phyloP scores from a whole-genome alignment of 2,888 invertebrate species.

The Protodeltote pygarga region DNA sequence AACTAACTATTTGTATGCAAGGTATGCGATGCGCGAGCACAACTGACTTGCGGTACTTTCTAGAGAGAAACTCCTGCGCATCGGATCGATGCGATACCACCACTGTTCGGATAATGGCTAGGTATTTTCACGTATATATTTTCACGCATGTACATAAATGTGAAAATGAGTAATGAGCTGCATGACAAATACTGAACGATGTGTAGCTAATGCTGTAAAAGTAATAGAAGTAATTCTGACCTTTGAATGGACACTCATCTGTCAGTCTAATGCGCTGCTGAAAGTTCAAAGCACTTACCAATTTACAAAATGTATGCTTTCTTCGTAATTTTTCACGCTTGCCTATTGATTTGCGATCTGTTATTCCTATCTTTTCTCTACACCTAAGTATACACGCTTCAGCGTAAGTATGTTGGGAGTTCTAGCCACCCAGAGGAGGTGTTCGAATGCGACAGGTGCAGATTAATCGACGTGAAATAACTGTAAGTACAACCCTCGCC shows the following conservation, averaged over 20 bases:
- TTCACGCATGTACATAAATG: constrained; percentile 50
- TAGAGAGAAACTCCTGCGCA: constrained; percentile 84
- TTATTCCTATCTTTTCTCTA: too few relatives aligned
- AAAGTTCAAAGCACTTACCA: constrained; percentile 7
- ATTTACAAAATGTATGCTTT: constrained; percentile 13
- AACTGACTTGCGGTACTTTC: constrained; percentile 84
- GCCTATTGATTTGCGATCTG: neutral
- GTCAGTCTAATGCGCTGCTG: constrained; percentile 14
- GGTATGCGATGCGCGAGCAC: constrained; percentile 73
- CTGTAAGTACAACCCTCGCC: too few relatives aligned
- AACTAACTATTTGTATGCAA: constrained; percentile 81
- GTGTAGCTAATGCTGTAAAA: constrained; percentile 28
- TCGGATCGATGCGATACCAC: constrained; percentile 63
- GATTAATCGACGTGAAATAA: too few relatives aligned
- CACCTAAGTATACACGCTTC: too few relatives aligned
- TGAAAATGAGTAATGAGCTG: constrained; percentile 32
- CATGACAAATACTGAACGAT: constrained; percentile 31
- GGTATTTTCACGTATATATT: constrained; percentile 53
- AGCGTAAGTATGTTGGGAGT: too few relatives aligned
- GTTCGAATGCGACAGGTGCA: too few relatives aligned
- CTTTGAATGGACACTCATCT: constrained; percentile 23
- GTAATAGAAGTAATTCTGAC: constrained; percentile 26
- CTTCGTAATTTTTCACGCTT: neutral
- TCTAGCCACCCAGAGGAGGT: too few relatives aligned
- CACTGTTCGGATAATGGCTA: constrained; percentile 53